These are phyloP conservation scores for Trichogramma evanescens DNA, from an alignment of 2,888 invertebrate species.

Conservation along the genomic window DNA sequence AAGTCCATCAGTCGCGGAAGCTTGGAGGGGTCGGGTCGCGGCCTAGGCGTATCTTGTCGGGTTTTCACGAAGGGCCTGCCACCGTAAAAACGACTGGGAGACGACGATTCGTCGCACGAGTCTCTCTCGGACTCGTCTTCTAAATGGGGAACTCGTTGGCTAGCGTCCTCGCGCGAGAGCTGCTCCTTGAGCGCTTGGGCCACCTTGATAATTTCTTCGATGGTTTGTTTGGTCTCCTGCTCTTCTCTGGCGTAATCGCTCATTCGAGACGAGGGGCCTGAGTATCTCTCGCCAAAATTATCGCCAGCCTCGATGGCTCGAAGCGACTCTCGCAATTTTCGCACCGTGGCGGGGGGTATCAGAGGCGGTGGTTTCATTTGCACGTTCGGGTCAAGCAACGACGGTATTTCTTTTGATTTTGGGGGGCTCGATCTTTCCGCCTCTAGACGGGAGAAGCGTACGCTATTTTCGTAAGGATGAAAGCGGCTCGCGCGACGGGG, in stretches of 20 bases:
- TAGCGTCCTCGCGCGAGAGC: not conserved
- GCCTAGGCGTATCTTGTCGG: not conserved
- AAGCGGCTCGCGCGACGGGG: too few species aligned
- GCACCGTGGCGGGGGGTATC: not conserved
- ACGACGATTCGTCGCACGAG: not conserved
- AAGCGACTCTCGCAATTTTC: not conserved
- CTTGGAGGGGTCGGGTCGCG: not conserved
- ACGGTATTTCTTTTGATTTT: too few species aligned
- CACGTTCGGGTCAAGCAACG: too few species aligned
- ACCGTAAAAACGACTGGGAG: not conserved
- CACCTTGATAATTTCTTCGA: conserved; percentile 16
- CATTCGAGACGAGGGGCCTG: too few species aligned
- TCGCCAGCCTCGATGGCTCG: not conserved
- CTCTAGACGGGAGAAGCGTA: too few species aligned
- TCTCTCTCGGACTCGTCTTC: not conserved
- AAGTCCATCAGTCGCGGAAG: conserved; percentile 11
- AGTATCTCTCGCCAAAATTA: too few species aligned
- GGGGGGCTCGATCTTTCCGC: too few species aligned
- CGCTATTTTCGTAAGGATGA: too few species aligned
- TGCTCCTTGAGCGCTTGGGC: conserved; percentile 14
- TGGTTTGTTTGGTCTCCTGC: conserved; percentile 8
- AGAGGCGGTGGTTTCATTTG: not conserved
- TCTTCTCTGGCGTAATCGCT: not conserved
- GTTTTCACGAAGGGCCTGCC: not conserved
- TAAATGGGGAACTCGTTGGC: not conserved